Percentiles rank a stretch among this genome's conserved stretches.
These are phyloP conservation scores for Helicoverpa zea DNA, from an alignment of 1,140 invertebrate genomes.

Conservation along the genomic window DNA sequence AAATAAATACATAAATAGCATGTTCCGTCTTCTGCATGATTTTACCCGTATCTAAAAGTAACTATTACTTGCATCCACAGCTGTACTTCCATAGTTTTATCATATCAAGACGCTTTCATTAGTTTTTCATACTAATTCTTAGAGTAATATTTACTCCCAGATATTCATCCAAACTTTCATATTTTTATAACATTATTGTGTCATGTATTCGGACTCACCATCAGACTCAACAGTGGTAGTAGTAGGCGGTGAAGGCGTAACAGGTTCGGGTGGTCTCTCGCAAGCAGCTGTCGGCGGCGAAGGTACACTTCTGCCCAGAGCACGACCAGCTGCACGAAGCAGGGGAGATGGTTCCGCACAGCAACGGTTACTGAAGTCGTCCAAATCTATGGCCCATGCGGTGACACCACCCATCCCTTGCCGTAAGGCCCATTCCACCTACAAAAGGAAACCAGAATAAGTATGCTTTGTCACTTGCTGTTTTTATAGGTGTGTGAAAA, in stretches of 20 bases:
- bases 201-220: slow-evolving; percentile 60
- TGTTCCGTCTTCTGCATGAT: no score
- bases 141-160: no score
- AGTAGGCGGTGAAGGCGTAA: slow-evolving; percentile 91
- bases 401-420: slow-evolving; percentile 93
- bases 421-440: slow-evolving; percentile 91
- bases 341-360: slow-evolving; percentile 93
- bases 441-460: not conserved
- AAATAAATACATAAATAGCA: no score
- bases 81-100: no score
- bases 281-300: slow-evolving; percentile 87
- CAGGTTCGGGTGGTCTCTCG: slow-evolving; percentile 88
- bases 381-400: slow-evolving; percentile 97
- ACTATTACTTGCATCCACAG: no score
- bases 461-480: no score
- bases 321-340: slow-evolving; percentile 91
- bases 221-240: slow-evolving; percentile 88
- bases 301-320: slow-evolving; percentile 89
- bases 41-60: no score
- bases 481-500: no score
- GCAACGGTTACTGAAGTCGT: slow-evolving; percentile 95
- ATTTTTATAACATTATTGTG: no score
- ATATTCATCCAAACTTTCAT: no score
- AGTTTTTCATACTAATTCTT: no score
- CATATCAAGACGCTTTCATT: no score